Evolutionary conservation across 2,113 vertebrate genomes (phyloP).

Genomic region (zebrafish (Danio rerio)): GRCz12tu NC_133187.1:27131501-27132000

Average conservation of each 20-base stretch:
- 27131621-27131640: conserved; percentile 24
- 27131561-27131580: conserved; percentile 1
- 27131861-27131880: not conserved
- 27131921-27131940: conserved; percentile 26
- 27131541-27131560: conserved; percentile 4
- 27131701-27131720: conserved; percentile 20
- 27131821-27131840: not conserved
- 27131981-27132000: conserved; percentile 35
- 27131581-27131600: not conserved
- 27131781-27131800: not conserved
- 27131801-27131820: not conserved
- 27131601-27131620: conserved; percentile 29
- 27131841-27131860: not conserved
- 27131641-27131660: conserved; percentile 9
- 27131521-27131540: conserved; percentile 16
- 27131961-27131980: conserved; percentile 36
- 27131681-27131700: conserved; percentile 10
- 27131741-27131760: not conserved
- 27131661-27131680: conserved; percentile 44
- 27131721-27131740: not conserved
- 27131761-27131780: not conserved
- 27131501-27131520: not conserved
- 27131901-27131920: not conserved
- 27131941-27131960: conserved; percentile 31
- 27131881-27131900: not conserved